Evolutionary conservation across 2,113 vertebrate genomes (phyloP).

Genomic region (Leptodactylus fuscus): DNA sequence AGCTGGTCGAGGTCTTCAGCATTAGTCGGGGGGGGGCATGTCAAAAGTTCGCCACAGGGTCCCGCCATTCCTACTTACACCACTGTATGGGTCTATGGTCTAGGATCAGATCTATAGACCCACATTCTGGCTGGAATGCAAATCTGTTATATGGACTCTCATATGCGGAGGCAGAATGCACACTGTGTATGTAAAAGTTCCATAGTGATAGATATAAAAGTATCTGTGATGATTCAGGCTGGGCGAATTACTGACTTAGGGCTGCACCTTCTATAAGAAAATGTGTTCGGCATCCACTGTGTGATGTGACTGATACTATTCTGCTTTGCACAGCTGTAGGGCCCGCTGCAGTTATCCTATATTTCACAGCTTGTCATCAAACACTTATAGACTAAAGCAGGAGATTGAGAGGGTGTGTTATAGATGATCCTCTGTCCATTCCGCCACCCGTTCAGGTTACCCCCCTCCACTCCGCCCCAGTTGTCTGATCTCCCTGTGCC

Average conservation of each 20-base stretch:
- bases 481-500: conserved; percentile 33
- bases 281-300: not conserved
- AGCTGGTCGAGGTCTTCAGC: no score
- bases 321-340: not conserved
- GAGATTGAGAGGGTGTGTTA: conserved; percentile 35
- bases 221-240: not conserved
- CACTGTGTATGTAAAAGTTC: no score
- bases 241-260: no score
- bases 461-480: not conserved
- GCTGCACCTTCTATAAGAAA: not conserved
- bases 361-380: conserved; percentile 58
- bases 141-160: no score
- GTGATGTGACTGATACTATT: not conserved
- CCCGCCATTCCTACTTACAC: no score
- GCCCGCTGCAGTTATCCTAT: conserved; percentile 23
- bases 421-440: conserved; percentile 47
- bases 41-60: no score
- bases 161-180: no score
- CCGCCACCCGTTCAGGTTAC: conserved; percentile 38
- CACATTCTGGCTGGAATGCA: no score
- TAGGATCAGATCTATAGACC: no score
- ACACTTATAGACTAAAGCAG: conserved; percentile 45
- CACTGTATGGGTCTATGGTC: no score
- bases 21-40: no score
- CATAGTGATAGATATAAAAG: not conserved